Evolutionary conservation across 2,797 vertebrate species (phyloP).

Genomic region (Sebastes oblongus): DNA sequence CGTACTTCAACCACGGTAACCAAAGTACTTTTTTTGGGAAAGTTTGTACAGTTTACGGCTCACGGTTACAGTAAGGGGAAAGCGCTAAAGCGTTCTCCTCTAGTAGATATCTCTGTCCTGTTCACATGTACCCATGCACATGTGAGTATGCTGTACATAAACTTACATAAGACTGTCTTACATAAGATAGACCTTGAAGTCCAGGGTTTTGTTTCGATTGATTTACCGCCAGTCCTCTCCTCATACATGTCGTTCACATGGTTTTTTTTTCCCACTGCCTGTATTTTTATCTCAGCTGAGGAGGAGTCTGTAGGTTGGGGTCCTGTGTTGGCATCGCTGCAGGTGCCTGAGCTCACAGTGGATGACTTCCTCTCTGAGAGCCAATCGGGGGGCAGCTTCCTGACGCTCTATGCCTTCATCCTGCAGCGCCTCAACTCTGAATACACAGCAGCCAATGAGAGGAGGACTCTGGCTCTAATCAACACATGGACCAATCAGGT

Average conservation of each 20-base stretch:
- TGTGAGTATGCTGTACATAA: not conserved
- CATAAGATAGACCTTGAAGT: not conserved
- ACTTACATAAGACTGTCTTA: not conserved
- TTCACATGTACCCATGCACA: not conserved
- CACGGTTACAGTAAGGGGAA: not conserved
- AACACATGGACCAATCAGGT: conserved; percentile 92
- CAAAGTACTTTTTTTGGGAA: not conserved
- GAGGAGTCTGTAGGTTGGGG: conserved; percentile 91
- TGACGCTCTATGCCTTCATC: conserved; percentile 94
- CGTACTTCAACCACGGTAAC: conserved; percentile 91
- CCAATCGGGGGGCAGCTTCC: conserved; percentile 90
- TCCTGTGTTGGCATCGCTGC: conserved; percentile 92
- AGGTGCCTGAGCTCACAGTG: conserved; percentile 95
- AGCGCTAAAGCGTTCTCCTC: not conserved
- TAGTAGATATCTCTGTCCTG: not conserved
- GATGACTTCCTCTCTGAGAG: conserved; percentile 96
- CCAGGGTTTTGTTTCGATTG: not conserved
- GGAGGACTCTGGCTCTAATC: conserved; percentile 87
- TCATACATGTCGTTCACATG: not conserved
- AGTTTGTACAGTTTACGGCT: not conserved
- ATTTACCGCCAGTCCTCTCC: not conserved
- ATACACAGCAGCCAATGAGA: conserved; percentile 90
- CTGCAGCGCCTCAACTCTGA: conserved; percentile 93
- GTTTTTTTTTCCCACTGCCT: not conserved
- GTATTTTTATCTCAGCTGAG: conserved; percentile 54